These are phyloP conservation scores for Drosophila neonasuta DNA, from an alignment of 2,888 invertebrate genomes.

Conservation along the genomic window DNA sequence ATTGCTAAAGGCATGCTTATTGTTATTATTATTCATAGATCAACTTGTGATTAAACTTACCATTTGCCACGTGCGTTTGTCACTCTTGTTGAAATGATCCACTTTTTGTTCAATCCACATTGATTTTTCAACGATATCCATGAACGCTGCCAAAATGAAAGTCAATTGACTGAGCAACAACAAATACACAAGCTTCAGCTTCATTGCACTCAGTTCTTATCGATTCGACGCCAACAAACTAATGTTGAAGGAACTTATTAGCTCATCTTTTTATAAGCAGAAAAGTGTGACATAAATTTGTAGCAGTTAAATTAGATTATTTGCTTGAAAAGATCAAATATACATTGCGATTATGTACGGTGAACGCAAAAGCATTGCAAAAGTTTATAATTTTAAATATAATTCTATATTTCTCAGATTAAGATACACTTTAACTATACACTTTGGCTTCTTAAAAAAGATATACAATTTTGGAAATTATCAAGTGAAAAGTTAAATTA, in stretches of 20 bases:
- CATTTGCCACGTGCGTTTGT: slow-evolving; percentile 53
- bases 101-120: slow-evolving; percentile 47
- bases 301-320: slow-evolving; percentile 1
- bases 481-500: no score
- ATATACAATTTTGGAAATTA: no score
- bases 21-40: not conserved
- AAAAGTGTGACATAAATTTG: slow-evolving; percentile 7
- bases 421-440: no score
- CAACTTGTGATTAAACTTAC: not conserved
- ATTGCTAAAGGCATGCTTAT: slow-evolving; percentile 15
- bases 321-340: slow-evolving; percentile 10
- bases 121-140: slow-evolving; percentile 18
- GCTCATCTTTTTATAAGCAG: not conserved
- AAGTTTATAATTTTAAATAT: not conserved
- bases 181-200: not conserved
- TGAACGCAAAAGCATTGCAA: not conserved
- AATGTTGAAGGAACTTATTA: slow-evolving; percentile 1
- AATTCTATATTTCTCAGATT: no score
- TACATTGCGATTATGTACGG: slow-evolving; percentile 12
- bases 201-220: not conserved
- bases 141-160: not conserved
- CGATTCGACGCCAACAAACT: not conserved
- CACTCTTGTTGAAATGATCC: slow-evolving; percentile 47
- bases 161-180: not conserved
- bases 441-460: no score